Evolutionary conservation across 23 tunicate species (phyloP).

Genomic region (Ciona savignyi): DNA sequence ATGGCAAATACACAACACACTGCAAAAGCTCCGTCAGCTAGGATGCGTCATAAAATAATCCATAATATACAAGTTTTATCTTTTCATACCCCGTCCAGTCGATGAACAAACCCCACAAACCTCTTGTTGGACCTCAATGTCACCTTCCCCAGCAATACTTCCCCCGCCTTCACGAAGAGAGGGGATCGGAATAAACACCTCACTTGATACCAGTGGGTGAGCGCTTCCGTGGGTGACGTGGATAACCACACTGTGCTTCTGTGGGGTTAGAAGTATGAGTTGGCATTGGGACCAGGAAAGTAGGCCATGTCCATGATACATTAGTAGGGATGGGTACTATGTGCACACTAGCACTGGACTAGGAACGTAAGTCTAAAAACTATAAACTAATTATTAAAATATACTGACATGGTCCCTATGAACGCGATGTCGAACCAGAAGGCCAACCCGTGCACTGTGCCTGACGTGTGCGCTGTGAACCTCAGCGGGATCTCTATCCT

Average conservation of each 20-base stretch:
- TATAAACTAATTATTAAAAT: too few relatives aligned
- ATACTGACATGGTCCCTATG: constrained; percentile 76
- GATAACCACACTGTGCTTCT: constrained; percentile 90
- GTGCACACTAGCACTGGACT: too few relatives aligned
- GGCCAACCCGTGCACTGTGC: constrained; percentile 96
- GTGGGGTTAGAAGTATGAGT: background rate
- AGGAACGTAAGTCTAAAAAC: too few relatives aligned
- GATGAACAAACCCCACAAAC: too few relatives aligned
- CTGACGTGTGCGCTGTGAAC: constrained; percentile 87
- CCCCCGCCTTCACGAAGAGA: constrained; percentile 95
- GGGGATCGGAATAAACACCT: constrained; percentile 94
- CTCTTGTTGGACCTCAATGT: constrained; percentile 89
- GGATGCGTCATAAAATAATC: too few relatives aligned
- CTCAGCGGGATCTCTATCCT: constrained; percentile 88
- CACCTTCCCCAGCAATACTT: constrained; percentile 82
- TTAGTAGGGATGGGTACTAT: too few relatives aligned
- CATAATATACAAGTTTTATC: too few relatives aligned
- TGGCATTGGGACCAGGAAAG: too few relatives aligned
- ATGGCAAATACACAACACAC: too few relatives aligned
- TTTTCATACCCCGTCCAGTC: too few relatives aligned
- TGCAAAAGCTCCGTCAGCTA: too few relatives aligned
- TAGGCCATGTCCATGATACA: too few relatives aligned
- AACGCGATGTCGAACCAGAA: constrained; percentile 99
- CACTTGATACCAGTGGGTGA: constrained; percentile 99
- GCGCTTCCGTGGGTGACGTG: constrained; percentile 95